These are phyloP conservation scores for Sialis lutaria DNA, from an alignment of 2,888 invertebrate genomes.

Conservation along the genomic window DNA sequence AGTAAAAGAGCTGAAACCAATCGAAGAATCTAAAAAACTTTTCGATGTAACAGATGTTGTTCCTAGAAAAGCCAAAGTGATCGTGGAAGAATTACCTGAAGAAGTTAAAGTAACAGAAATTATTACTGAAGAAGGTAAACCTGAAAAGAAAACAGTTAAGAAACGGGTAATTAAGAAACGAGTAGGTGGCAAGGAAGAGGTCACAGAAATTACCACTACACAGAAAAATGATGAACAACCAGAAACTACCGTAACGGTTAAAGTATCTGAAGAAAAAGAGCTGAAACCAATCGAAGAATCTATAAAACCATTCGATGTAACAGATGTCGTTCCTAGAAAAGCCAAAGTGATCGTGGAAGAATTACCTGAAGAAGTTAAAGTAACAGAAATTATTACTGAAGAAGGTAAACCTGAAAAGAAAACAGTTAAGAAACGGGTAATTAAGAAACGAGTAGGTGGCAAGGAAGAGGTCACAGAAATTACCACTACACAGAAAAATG, in stretches of 20 bases:
- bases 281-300: conserved; percentile 6
- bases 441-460: conserved; percentile 17
- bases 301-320: conserved; percentile 1
- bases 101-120: conserved; percentile 8
- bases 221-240: conserved; percentile 7
- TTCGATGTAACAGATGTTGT: conserved; percentile 5
- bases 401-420: conserved; percentile 20
- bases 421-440: conserved; percentile 16
- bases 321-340: background rate
- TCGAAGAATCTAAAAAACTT: conserved; percentile 4
- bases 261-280: conserved; percentile 10
- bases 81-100: conserved; percentile 8
- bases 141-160: conserved; percentile 6
- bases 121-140: conserved; percentile 7
- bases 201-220: conserved; percentile 4
- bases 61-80: conserved; percentile 1
- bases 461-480: conserved; percentile 15
- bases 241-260: conserved; percentile 4
- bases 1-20: conserved; percentile 6
- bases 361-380: conserved; percentile 18
- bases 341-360: conserved; percentile 8
- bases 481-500: conserved; percentile 18
- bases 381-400: conserved; percentile 16
- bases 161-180: conserved; percentile 8
- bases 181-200: conserved; percentile 5